Percentiles rank a stretch among this genome's conserved stretches.
Evolutionary conservation across 2,888 invertebrate genomes (phyloP).

Genomic region (Yponomeuta sedellus): DNA sequence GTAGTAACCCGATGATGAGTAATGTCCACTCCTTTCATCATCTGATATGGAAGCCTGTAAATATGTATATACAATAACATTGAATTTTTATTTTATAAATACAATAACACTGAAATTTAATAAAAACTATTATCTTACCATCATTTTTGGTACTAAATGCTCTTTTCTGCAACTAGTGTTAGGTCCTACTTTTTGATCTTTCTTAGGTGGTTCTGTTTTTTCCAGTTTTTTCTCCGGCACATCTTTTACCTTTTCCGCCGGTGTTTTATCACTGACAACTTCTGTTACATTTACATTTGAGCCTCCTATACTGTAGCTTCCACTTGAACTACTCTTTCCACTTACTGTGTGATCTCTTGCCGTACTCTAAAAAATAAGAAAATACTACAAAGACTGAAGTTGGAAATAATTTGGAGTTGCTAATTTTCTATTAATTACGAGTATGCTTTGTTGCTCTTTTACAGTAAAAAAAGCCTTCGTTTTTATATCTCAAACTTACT

Average conservation of each 20-base stretch:
- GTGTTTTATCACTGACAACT: conserved; percentile 41
- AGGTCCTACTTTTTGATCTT: conserved; percentile 29
- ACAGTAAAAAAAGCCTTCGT: background rate
- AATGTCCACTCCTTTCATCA: conserved; percentile 82
- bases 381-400: background rate
- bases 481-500: conserved; percentile 18
- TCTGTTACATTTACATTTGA: conserved; percentile 53
- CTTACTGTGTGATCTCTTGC: conserved; percentile 50
- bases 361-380: conserved; percentile 34
- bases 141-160: conserved; percentile 60
- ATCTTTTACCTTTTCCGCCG: conserved; percentile 45
- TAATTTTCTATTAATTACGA: background rate
- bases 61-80: conserved; percentile 20
- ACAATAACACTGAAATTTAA: background rate
- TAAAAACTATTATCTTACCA: conserved; percentile 36
- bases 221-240: conserved; percentile 38
- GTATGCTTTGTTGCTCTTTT: background rate
- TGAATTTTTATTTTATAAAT: background rate
- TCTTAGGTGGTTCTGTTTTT: conserved; percentile 37
- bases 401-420: no score
- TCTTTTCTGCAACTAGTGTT: conserved; percentile 38
- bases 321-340: conserved; percentile 71
- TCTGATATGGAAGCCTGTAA: conserved; percentile 78
- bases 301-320: conserved; percentile 69
- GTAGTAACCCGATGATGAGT: conserved; percentile 85